Conservation (phyloP, 2,888 invertebrate genomes). For the Pollenia amentaria region DNA sequence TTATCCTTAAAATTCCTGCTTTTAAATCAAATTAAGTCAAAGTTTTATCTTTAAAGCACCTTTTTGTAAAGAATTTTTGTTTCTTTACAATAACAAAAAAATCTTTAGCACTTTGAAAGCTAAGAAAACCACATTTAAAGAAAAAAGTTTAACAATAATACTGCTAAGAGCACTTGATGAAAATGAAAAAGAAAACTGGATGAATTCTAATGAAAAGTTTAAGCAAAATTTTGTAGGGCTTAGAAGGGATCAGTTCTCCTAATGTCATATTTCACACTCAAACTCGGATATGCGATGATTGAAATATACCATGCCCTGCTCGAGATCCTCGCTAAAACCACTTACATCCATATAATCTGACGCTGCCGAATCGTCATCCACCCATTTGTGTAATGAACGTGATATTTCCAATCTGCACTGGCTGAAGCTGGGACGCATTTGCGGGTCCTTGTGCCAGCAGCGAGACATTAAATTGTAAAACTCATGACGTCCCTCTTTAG, state of each 20-base stretch:
- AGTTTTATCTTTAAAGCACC: constrained; percentile 51
- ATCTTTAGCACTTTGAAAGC: constrained; percentile 58
- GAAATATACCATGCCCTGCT: constrained; percentile 84
- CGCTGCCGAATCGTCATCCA: constrained; percentile 83
- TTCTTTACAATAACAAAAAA: constrained; percentile 22
- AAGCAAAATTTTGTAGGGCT: neutral
- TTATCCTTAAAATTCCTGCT: neutral
- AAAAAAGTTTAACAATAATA: constrained; percentile 73
- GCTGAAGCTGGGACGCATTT: constrained; percentile 90
- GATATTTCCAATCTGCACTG: constrained; percentile 85
- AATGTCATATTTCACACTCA: constrained; percentile 87
- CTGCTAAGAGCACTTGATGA: constrained; percentile 76
- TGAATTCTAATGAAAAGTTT: neutral
- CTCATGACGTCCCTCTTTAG: constrained; percentile 91
- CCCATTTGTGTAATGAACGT: constrained; percentile 83
- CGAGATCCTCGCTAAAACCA: constrained; percentile 84
- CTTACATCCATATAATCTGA: constrained; percentile 85
- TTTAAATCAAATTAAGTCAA: neutral
- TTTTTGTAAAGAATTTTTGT: constrained; percentile 20
- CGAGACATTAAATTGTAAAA: constrained; percentile 88
- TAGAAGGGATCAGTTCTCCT: constrained; percentile 77
- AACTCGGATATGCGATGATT: constrained; percentile 87
- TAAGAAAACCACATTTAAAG: constrained; percentile 26
- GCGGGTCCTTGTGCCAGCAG: constrained; percentile 89
- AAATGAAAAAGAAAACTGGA: constrained; percentile 47